Conservation (phyloP, 2,113 vertebrate species). For the Dipodomys spectabilis region DNA sequence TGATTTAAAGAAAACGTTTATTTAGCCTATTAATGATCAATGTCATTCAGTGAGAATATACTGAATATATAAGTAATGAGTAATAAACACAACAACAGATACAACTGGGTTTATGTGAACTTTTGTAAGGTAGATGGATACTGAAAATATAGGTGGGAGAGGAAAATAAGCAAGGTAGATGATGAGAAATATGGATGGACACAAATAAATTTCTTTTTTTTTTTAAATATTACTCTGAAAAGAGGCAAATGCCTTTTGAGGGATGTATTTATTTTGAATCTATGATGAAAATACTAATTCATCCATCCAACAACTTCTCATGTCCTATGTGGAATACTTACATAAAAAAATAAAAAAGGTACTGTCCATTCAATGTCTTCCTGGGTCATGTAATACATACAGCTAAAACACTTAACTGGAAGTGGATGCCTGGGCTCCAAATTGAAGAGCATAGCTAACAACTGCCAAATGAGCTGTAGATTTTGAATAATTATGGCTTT, state of each 20-base stretch:
- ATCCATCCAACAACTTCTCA: not conserved
- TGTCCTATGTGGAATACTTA: not conserved
- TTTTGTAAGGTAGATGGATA: not conserved
- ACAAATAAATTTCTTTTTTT: not conserved
- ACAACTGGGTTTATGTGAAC: not conserved
- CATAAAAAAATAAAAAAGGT: not conserved
- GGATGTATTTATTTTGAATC: not conserved
- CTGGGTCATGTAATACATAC: too few species aligned
- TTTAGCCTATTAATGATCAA: not conserved
- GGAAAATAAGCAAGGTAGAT: not conserved
- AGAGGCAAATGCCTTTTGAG: not conserved
- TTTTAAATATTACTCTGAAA: not conserved
- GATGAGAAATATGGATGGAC: not conserved
- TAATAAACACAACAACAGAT: not conserved
- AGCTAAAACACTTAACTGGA: not conserved
- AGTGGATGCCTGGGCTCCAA: not conserved
- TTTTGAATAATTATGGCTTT: conserved; percentile 3
- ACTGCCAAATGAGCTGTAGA: not conserved
- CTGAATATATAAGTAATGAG: not conserved
- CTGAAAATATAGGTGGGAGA: not conserved
- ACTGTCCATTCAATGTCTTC: not conserved
- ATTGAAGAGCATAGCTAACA: not conserved
- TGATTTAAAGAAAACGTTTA: not conserved
- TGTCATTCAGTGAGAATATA: not conserved
- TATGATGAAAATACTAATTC: not conserved